Base-by-base conservation (phyloP, 2,888 invertebrate species). In the Aleiodes leptofemur region DNA sequence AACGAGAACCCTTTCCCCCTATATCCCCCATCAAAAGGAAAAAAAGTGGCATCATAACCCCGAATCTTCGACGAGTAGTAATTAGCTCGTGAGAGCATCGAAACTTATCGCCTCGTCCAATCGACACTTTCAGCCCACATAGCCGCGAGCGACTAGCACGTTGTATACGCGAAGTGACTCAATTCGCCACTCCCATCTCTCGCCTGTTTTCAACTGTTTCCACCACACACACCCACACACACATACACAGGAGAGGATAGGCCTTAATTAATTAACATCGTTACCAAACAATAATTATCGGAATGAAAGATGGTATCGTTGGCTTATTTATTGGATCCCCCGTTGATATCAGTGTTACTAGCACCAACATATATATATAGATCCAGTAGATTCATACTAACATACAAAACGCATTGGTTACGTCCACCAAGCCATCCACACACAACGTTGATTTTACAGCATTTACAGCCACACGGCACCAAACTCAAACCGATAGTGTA, bases 181-280 rank as follows among this genome's bases (percentile, higher is more conserved):
- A 70, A 78, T 76, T 81, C 80, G 78, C 73, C 76, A 78, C 80
- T 76, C 77, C 74, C 69, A 79, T 79, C 76, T 77, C 70, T 73
- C 79, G 69, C 74, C 79, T 79, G 77, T 74, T 79, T 78, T 64
- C 70, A 73, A 64, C 51, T 48, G 29, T 51, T 43, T 23, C 23
- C 73, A 48, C 43, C 55, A n/a, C 76, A 56, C 57, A 59, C 23
- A 56, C 57, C 38, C 23, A 23, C 23, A 23, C 23, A 23, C 23
- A 23, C 23, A 23, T 2, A 1, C 23, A 2, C 23, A 23, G 23
- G 43, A 9, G 43, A 43, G 48, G 59, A 59, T 81, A 79, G 76
- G 81, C 82, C 84, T 88, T 87, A 88, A 88, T 88, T 88, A 88
- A 88, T 88, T 88, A 88, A 88, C 87, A 83, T 82, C 81, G 81